These are phyloP conservation scores for Nothobranchius furzeri DNA, from an alignment of 2,113 vertebrate species.

Conservation along the genomic window DNA sequence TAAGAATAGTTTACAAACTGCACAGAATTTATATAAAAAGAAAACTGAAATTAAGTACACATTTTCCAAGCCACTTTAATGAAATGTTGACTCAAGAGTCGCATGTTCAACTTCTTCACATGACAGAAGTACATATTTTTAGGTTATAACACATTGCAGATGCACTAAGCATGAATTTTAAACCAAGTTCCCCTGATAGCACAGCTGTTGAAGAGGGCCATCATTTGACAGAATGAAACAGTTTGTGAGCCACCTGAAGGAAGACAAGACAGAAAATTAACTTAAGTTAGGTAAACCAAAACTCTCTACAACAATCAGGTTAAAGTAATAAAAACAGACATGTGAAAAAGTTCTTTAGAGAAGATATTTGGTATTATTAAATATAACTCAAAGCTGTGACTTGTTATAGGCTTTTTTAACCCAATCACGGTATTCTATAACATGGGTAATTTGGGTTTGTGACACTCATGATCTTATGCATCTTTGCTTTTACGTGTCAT, in stretches of 20 bases:
- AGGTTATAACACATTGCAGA: slow-evolving; percentile 52
- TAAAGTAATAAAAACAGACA: too few species aligned
- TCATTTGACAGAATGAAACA: slow-evolving; percentile 82
- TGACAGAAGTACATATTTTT: slow-evolving; percentile 46
- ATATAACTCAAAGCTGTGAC: too few species aligned
- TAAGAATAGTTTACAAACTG: background rate
- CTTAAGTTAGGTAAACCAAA: background rate
- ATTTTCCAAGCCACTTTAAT: slow-evolving; percentile 55
- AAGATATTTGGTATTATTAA: too few species aligned
- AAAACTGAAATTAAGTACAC: background rate
- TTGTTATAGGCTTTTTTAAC: too few species aligned
- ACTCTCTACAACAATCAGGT: too few species aligned
- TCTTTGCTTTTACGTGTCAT: background rate
- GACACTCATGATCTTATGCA: too few species aligned
- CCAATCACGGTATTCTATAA: too few species aligned
- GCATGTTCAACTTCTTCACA: slow-evolving; percentile 45
- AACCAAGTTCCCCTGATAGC: slow-evolving; percentile 26
- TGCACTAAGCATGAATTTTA: slow-evolving; percentile 41
- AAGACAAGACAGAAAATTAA: slow-evolving; percentile 12
- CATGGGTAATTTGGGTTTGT: too few species aligned
- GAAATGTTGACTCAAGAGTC: slow-evolving; percentile 23
- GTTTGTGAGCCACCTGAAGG: slow-evolving; percentile 78
- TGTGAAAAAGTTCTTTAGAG: too few species aligned
- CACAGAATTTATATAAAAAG: background rate
- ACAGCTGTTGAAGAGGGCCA: slow-evolving; percentile 18